These are phyloP conservation scores for Meandrusa payeni DNA, from an alignment of 2,888 invertebrate genomes.

Conservation along the genomic window DNA sequence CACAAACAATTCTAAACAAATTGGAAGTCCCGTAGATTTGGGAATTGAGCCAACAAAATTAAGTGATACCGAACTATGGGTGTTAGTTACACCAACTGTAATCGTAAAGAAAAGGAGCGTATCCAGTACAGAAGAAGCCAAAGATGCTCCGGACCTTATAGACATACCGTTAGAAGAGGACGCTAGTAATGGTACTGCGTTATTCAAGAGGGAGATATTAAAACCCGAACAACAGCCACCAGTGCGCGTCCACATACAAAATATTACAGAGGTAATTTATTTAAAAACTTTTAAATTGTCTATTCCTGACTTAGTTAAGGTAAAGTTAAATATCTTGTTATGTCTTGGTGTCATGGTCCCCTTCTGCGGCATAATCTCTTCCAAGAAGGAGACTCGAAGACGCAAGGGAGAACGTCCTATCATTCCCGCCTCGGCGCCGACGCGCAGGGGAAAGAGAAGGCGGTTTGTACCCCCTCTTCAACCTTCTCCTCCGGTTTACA, in stretches of 20 bases:
- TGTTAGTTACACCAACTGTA: conserved; percentile 61
- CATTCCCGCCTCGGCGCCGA: no score
- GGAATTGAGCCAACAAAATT: conserved; percentile 53
- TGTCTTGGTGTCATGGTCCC: no score
- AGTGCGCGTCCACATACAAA: conserved; percentile 85
- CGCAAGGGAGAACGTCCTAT: no score
- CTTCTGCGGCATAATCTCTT: no score
- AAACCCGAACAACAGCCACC: conserved; percentile 76
- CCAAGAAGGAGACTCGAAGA: no score
- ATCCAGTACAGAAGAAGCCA: conserved; percentile 42
- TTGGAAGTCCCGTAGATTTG: conserved; percentile 29
- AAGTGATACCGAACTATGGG: conserved; percentile 59
- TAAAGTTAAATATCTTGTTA: no score
- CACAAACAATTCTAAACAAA: background rate
- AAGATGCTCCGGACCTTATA: conserved; percentile 50
- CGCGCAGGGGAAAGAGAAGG: no score
- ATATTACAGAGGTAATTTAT: conserved; percentile 78
- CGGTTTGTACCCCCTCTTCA: no score
- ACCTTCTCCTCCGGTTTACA: no score
- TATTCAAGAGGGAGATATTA: conserved; percentile 70
- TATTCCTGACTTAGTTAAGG: no score
- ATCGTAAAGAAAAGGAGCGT: conserved; percentile 59
- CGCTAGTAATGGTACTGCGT: conserved; percentile 51
- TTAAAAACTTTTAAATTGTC: no score
- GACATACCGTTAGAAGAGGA: conserved; percentile 68